Conservation (phyloP, 2,888 invertebrate genomes). For the Nymphalis polychloros region DNA sequence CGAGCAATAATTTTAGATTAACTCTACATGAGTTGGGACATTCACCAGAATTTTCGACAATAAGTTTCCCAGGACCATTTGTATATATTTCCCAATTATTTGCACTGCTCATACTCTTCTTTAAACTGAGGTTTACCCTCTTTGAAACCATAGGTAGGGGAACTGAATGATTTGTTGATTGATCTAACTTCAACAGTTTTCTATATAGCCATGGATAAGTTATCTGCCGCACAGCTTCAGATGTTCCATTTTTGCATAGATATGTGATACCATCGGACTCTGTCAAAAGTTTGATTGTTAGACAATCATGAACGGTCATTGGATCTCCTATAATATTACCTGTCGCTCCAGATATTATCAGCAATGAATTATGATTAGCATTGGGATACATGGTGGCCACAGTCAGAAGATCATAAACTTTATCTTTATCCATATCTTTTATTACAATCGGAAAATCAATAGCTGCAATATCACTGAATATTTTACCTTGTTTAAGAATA, state of each 20-base stretch:
- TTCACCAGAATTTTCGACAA: slow-evolving; percentile 86
- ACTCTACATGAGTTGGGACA: slow-evolving; percentile 87
- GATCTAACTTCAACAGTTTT: slow-evolving; percentile 63
- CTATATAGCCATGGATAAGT: slow-evolving; percentile 59
- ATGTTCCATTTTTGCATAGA: slow-evolving; percentile 81
- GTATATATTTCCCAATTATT: slow-evolving; percentile 81
- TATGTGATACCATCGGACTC: slow-evolving; percentile 80
- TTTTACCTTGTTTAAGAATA: slow-evolving; percentile 79
- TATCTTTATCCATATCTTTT: slow-evolving; percentile 87
- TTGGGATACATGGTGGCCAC: slow-evolving; percentile 78
- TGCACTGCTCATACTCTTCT: slow-evolving; percentile 80
- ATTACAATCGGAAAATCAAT: slow-evolving; percentile 87
- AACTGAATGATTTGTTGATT: slow-evolving; percentile 52
- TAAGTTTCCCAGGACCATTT: slow-evolving; percentile 84
- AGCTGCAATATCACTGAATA: slow-evolving; percentile 77
- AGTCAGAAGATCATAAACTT: slow-evolving; percentile 85
- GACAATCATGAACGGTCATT: slow-evolving; percentile 81
- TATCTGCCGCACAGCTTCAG: slow-evolving; percentile 78
- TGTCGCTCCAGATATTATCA: slow-evolving; percentile 86
- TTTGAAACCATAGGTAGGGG: slow-evolving; percentile 64
- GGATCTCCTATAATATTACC: slow-evolving; percentile 86
- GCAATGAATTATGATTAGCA: slow-evolving; percentile 81
- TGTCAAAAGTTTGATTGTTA: slow-evolving; percentile 80
- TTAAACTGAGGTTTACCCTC: slow-evolving; percentile 79
- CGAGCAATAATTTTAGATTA: slow-evolving; percentile 81